phyloP scores from a whole-genome alignment of 2,113 vertebrate genomes.

The Leptosomus discolor region DNA sequence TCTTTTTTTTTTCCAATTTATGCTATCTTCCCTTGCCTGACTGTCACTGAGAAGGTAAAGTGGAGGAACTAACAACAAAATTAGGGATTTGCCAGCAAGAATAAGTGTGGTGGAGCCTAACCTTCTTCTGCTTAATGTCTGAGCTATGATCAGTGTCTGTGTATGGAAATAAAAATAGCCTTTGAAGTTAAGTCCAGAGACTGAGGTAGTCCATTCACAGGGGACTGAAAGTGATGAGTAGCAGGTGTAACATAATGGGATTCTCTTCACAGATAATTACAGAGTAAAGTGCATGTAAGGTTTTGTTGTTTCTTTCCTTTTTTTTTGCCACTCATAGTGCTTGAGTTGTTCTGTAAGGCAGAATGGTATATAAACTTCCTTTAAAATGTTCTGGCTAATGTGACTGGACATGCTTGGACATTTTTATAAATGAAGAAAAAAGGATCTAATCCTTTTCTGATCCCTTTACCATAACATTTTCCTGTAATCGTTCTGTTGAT shows the following conservation, averaged over 20 bases:
- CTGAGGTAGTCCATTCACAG: neutral
- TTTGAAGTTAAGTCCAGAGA: neutral
- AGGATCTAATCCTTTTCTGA: neutral
- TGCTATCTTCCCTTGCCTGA: neutral
- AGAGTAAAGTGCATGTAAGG: neutral
- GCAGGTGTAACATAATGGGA: neutral
- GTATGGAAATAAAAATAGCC: neutral
- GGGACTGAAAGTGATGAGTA: neutral
- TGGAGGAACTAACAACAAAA: neutral
- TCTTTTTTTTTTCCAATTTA: neutral
- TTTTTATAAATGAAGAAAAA: neutral
- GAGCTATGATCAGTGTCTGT: neutral
- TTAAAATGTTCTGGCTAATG: neutral
- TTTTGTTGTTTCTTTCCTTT: neutral
- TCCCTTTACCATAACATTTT: neutral
- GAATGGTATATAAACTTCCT: neutral
- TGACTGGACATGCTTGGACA: neutral
- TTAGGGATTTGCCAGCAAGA: neutral
- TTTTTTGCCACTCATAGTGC: neutral
- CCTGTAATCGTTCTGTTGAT: neutral
- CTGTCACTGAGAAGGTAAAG: neutral
- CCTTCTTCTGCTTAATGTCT: neutral
- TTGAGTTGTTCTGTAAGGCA: neutral
- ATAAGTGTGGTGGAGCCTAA: neutral
- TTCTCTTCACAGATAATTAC: neutral